phyloP scores from a whole-genome alignment of 2,797 vertebrate species.

The Pelodytes ibericus region DNA sequence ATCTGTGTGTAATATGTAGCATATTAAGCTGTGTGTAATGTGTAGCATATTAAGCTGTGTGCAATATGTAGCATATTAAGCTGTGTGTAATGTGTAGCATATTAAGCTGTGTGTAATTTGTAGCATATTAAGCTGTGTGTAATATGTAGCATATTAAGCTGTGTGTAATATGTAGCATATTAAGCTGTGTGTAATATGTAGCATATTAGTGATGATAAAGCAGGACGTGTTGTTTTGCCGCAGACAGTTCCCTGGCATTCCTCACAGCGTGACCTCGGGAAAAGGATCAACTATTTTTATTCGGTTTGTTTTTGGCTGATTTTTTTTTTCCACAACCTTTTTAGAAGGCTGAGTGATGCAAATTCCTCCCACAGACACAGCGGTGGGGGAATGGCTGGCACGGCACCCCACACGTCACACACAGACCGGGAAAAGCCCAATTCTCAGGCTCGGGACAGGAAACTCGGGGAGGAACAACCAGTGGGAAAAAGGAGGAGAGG shows the following conservation, averaged over 20 bases:
- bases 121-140: no score
- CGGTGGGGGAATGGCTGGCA: constrained; percentile 43
- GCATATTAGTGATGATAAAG: neutral
- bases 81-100: neutral
- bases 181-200: no score
- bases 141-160: no score
- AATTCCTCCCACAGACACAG: constrained; percentile 64
- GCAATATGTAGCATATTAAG: neutral
- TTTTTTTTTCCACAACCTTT: constrained; percentile 60
- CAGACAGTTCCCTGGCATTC: constrained; percentile 56
- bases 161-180: no score
- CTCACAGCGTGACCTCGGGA: constrained; percentile 60
- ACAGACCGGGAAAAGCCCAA: constrained; percentile 19
- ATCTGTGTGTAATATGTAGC: neutral
- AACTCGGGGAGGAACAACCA: constrained; percentile 4
- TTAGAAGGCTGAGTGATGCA: constrained; percentile 67
- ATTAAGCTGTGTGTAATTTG: neutral
- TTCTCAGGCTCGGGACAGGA: constrained; percentile 37
- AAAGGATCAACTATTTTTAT: constrained; percentile 67
- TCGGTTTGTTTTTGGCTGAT: constrained; percentile 66
- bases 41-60: neutral
- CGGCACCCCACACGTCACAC: constrained; percentile 30
- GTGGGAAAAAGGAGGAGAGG: constrained; percentile 37
- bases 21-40: neutral
- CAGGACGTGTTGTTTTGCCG: constrained; percentile 24